Evolutionary conservation across 2,888 invertebrate genomes (phyloP).

Genomic region (Eueremaeus valkanovi): DNA sequence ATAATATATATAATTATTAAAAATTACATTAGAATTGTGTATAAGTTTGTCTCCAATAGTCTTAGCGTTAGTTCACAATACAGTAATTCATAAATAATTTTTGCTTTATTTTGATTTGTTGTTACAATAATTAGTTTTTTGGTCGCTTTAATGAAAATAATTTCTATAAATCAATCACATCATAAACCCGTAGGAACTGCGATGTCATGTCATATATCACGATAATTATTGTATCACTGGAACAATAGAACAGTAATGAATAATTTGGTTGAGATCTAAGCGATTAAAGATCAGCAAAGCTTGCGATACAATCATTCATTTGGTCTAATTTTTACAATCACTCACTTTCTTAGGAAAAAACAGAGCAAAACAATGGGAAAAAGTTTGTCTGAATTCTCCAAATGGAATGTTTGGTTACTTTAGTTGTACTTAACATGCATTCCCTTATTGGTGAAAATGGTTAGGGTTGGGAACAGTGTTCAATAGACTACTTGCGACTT

Average conservation of each 20-base stretch:
- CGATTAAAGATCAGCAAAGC: constrained; percentile 8
- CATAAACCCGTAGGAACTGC: constrained; percentile 22
- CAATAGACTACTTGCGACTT: constrained; percentile 27
- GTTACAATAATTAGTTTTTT: not conserved
- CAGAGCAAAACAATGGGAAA: not conserved
- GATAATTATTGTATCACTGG: constrained; percentile 16
- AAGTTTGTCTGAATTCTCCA: not conserved
- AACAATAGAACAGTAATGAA: constrained; percentile 18
- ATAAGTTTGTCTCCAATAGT: not conserved
- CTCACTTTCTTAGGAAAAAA: not conserved
- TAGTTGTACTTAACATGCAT: constrained; percentile 12
- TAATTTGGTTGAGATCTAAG: not conserved
- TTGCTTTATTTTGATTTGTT: not conserved
- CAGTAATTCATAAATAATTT: not conserved
- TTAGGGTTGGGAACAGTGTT: not conserved
- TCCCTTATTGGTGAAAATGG: constrained; percentile 3
- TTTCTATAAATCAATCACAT: not conserved
- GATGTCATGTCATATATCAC: constrained; percentile 9
- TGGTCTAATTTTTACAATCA: not conserved
- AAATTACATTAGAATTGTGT: not conserved
- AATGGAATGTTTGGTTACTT: constrained; percentile 12
- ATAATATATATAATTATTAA: not conserved
- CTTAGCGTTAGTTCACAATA: not conserved
- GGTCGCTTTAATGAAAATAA: not conserved
- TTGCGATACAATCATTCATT: not conserved